phyloP scores from a whole-genome alignment of 2,113 vertebrate species.

The Herpailurus yagouaroundi region DNA sequence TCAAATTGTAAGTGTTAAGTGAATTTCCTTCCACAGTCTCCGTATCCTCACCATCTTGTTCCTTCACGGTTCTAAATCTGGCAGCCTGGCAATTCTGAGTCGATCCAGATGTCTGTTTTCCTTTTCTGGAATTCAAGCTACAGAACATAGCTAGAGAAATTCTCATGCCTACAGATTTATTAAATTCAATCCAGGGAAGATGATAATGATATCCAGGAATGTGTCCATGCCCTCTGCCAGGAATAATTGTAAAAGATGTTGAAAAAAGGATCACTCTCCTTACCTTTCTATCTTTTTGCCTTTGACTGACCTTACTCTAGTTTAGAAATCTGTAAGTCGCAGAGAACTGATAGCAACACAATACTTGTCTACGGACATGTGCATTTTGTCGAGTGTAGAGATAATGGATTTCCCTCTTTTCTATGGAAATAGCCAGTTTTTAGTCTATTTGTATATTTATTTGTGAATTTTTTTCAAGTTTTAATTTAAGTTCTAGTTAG shows the following conservation, averaged over 20 bases:
- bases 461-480: background rate
- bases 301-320: background rate
- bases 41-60: background rate
- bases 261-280: background rate
- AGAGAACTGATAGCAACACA: too few species aligned
- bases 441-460: background rate
- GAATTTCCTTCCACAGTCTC: background rate
- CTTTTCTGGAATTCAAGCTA: background rate
- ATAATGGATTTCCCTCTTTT: background rate
- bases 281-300: background rate
- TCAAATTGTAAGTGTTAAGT: background rate
- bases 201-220: background rate
- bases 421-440: background rate
- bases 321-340: background rate
- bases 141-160: background rate
- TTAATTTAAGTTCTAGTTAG: too few species aligned
- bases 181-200: background rate
- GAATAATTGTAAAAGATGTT: background rate
- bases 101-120: background rate
- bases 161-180: background rate
- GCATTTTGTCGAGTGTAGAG: background rate
- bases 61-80: background rate
- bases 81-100: background rate
- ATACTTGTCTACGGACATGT: background rate
- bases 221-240: background rate